These are phyloP conservation scores for Drosophila sp. DNA, from an alignment of 1,140 invertebrate species.

Conservation along the genomic window DNA sequence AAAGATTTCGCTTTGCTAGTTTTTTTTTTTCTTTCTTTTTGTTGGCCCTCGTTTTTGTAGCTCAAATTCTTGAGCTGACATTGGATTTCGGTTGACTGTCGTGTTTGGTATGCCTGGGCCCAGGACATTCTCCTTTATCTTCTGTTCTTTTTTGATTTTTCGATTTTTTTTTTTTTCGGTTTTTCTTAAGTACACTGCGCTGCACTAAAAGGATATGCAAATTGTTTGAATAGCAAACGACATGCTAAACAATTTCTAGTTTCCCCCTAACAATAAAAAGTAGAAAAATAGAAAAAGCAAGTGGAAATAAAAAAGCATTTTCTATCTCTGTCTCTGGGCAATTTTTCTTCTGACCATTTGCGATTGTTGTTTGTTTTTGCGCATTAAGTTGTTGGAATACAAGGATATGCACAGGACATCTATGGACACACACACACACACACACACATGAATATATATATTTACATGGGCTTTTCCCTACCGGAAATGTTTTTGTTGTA, in stretches of 20 bases:
- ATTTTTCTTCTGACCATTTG: conserved; percentile 51
- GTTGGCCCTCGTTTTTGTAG: conserved; percentile 3
- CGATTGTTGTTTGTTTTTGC: conserved; percentile 58
- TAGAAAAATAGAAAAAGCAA: conserved; percentile 14
- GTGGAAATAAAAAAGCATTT: conserved; percentile 27
- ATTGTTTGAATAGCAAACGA: conserved; percentile 80
- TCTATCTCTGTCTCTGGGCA: conserved; percentile 45
- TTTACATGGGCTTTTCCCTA: conserved; percentile 35
- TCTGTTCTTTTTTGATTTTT: conserved; percentile 30
- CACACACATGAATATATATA: conserved; percentile 10
- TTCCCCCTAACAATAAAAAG: conserved; percentile 36
- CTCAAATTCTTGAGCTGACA: conserved; percentile 70
- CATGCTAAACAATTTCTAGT: conserved; percentile 72
- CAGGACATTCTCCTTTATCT: conserved; percentile 24
- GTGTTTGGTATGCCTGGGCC: conserved; percentile 52
- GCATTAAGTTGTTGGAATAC: conserved; percentile 69
- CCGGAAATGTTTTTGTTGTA: conserved; percentile 60
- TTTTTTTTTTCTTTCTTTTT: not conserved
- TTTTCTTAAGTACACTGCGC: conserved; percentile 67
- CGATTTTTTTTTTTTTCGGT: conserved; percentile 34
- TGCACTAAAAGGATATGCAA: conserved; percentile 81
- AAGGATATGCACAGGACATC: conserved; percentile 34
- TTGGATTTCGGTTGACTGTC: conserved; percentile 74
- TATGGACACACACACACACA: conserved; percentile 16
- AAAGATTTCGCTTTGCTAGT: conserved; percentile 11